Evolutionary conservation across 1,140 invertebrate genomes (phyloP).

Genomic region (Calephelis virginiensis): DNA sequence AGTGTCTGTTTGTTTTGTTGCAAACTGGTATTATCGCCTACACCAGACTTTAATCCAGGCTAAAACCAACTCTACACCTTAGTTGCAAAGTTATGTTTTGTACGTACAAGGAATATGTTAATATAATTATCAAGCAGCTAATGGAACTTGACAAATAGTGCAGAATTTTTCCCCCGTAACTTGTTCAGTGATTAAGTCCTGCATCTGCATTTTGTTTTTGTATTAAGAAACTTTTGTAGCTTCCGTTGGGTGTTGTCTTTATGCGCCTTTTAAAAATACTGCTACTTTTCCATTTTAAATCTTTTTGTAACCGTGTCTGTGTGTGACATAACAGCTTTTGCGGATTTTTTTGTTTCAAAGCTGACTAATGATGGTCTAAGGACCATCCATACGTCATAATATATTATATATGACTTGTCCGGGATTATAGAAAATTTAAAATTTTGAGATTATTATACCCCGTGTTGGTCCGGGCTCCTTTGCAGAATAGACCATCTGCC

Average conservation of each 20-base stretch:
- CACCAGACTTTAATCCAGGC: not conserved
- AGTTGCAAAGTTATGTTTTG: not conserved
- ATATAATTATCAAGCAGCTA: slow-evolving; percentile 30
- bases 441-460: too few relatives aligned
- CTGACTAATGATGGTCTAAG: too few relatives aligned
- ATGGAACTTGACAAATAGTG: slow-evolving; percentile 29
- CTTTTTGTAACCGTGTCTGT: too few relatives aligned
- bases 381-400: too few relatives aligned
- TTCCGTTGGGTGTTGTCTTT: not conserved
- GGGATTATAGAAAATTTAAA: too few relatives aligned
- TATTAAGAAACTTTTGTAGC: not conserved
- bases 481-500: too few relatives aligned
- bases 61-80: not conserved
- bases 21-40: slow-evolving; percentile 38
- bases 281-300: too few relatives aligned
- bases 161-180: slow-evolving; percentile 10
- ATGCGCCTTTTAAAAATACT: too few relatives aligned
- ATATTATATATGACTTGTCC: too few relatives aligned
- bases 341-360: too few relatives aligned
- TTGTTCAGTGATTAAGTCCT: slow-evolving; percentile 4
- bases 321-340: too few relatives aligned
- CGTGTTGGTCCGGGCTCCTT: too few relatives aligned
- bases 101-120: not conserved
- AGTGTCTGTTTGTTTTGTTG: slow-evolving; percentile 53
- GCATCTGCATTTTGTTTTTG: not conserved